Evolutionary conservation across 2,797 vertebrate species (phyloP).

Genomic region (Chiloscyllium punctatum): DNA sequence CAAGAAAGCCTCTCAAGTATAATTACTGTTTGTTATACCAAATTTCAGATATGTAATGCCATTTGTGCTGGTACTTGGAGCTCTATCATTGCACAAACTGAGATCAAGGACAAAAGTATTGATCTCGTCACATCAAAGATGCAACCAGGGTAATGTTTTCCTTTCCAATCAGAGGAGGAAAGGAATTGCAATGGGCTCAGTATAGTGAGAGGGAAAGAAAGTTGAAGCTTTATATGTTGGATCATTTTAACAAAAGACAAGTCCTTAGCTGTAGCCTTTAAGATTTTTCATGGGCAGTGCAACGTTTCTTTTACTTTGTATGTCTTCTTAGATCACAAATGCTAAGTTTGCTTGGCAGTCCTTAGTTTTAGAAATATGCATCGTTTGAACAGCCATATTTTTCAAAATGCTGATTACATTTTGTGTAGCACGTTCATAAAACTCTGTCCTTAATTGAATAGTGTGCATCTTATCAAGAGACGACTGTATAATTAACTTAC

Average conservation of each 20-base stretch:
- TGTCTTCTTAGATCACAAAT: not conserved
- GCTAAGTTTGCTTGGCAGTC: not conserved
- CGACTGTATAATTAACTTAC: not conserved
- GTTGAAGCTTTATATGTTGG: not conserved
- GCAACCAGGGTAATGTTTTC: not conserved
- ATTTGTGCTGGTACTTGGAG: not conserved
- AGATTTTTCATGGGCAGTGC: not conserved
- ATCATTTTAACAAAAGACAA: not conserved
- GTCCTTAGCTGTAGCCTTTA: not conserved
- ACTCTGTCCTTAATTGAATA: not conserved
- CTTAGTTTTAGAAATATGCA: not conserved
- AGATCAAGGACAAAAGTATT: not conserved
- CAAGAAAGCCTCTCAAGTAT: not conserved
- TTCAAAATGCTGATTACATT: not conserved
- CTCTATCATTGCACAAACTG: not conserved
- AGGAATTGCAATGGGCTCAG: not conserved
- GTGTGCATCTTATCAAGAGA: not conserved
- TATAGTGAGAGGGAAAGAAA: not conserved
- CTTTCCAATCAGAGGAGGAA: not conserved
- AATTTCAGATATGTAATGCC: not conserved
- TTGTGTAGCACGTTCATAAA: not conserved
- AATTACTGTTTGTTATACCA: not conserved
- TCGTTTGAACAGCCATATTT: not conserved
- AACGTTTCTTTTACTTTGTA: not conserved
- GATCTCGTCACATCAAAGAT: not conserved